Base-by-base conservation (phyloP, 2,113 vertebrate species). In the Gallinago jamesoni region DNA sequence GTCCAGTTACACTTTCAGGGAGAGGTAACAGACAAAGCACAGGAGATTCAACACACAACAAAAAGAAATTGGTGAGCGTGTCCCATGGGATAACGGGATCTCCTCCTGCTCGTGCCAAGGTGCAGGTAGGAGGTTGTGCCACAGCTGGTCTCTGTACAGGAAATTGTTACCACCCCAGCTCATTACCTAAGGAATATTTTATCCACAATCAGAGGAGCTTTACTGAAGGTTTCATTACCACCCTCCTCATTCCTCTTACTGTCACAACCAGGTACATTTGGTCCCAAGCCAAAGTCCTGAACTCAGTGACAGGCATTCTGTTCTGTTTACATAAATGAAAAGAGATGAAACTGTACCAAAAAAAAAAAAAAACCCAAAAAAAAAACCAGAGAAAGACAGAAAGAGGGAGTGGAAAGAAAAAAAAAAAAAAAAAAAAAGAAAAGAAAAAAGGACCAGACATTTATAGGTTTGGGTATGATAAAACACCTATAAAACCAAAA, bases 401-500 rank as follows among this genome's bases (percentile, higher is more conserved):
- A 21, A 52, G 14, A 47, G 4, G 21, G 6, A 52, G 18, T 18
- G 18, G 10, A 60, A 39, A 45, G 14, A 1, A 7, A 48, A 18
- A 68, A 10, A 23, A 25, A 43, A 28, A 30, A 17, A 27, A 48
- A 43, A 27, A 13, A 25, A 37, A 15, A 25, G 41, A 23, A 10
- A 39, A 30, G 21, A 60, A 73, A 37, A 24, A 28, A 47, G 9
- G 13, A 55, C 20, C 15, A 78, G 66, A 82, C 81, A 17, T 94
- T 78, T 91, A 8, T 87, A 90, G 75, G 63, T 84, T 86, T 96
- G 82, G 77, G 90, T 84, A 95, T 81, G 70, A 84, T 85, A 94
- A 68, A 91, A 74, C 43, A 90, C 85, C 86, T 94, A 74, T 95
- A 96, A 96, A 93, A 88, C 86, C 88, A 96, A 97, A 97, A 95